Base-by-base conservation (phyloP, 92 coral and sea anemone species). In the Muricea muricata region DNA sequence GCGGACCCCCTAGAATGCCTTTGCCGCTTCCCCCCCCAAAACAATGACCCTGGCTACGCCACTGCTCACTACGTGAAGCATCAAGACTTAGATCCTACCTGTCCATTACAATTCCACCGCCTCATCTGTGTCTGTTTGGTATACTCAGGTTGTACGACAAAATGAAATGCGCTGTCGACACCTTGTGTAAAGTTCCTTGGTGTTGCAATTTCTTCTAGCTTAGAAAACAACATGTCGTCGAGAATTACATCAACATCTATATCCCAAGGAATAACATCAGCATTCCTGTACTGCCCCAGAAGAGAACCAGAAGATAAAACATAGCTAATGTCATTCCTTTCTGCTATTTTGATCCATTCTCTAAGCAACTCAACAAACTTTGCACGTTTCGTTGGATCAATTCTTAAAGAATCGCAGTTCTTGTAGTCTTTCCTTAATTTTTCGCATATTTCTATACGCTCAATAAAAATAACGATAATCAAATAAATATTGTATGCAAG, bases 221-320 rank as follows among this genome's bases (percentile, higher is more conserved):
- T 52, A 11, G 89, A 86, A 81, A 84, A 89, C 48, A 71, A 89
- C 26, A 84, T 90, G 0, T 87, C 82, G 24, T 91, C 87, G 33
- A 95, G 55, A 23, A 93, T 58, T 4, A 95, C 24, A 77, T 95
- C 98, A 32, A 93, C 80, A 66, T 95, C 98, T 0, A 91, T 82
- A 73, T 93, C 97, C 87, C 91, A 93, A 0, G 98, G 98, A 55
- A 95, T 95, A 2, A 93, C 68, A 35, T 95, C 98, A 0, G 86
- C 88, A 31, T 89, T 83, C 7, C 98, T 88, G 72, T 89, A 73
- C 29, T 93, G 93, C 34, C 95, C 98, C 12, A 95, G 83, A 11
- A 93, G 84, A 20, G 93, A 74, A 4, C 98, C 97, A 41, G 71
- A 85, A 29, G 86, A 92, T 70, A 95, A 55, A 14, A 93, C 90